Base-by-base conservation (phyloP, 2,888 invertebrate species). In the Ichneumon xanthorius region DNA sequence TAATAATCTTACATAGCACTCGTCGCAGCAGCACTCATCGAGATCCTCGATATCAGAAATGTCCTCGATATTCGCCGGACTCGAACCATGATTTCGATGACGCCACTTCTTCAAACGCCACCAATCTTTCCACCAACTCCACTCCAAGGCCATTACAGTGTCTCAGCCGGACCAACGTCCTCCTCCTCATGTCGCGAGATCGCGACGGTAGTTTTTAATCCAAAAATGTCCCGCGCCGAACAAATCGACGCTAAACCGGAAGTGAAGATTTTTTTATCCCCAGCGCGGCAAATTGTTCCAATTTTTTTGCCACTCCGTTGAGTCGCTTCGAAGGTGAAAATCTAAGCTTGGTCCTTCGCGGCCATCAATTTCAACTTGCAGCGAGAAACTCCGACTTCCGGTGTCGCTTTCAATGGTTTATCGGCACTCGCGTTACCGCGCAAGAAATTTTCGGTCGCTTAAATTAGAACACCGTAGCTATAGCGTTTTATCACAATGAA, bases 81-180 rank as follows among this genome's bases (percentile, higher is more conserved):
- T 87, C 67, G 83, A 86, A 80, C 85, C 85, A 71, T 89, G 87
- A 84, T 90, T 89, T 30, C 87, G 88, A 50, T 95, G 95, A 89
- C 96, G 95, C 95, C 96, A 96, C 92, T 95, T 95, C 94, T 96
- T 97, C 84, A 97, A 95, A 86, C 97, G 95, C 97, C 97, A 97
- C 97, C 97, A 97, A 94, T 97, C 96, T 94, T 97, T 97, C 91
- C 97, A 94, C 96, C 97, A 97, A 90, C 96, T 96, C 97, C 97
- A 97, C 95, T 97, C 97, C 96, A 97, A 97, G 53, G 70, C 87
- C 82, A 85, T 85, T 4, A 45, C 45, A 19, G 48, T 45, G 19
- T 26, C 58, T 55, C 33, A 70, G 58, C n/a, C 40, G 6, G 37
- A 9, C 45, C 22, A 50, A 50, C 26, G 7, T 53, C n/a, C 9